Percentiles rank a stretch among this genome's conserved stretches.
phyloP scores from a whole-genome alignment of 2,113 vertebrate species.

The Sisor rabdophorus region DNA sequence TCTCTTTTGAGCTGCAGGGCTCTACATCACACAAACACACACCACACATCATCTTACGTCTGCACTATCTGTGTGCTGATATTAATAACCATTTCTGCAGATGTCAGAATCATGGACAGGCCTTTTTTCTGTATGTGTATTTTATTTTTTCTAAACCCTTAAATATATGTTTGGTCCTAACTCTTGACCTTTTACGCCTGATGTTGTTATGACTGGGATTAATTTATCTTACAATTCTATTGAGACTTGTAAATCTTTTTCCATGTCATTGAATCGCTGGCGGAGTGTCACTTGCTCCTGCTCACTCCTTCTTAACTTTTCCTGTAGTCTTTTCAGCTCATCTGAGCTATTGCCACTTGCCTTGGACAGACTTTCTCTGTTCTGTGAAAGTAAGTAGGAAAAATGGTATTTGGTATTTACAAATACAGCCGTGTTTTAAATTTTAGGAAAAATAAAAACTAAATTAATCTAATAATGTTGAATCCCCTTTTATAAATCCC shows the following conservation, averaged over 20 bases:
- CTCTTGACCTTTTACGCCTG: too few relatives aligned
- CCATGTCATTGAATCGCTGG: conserved; percentile 71
- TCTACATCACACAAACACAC: conserved; percentile 60
- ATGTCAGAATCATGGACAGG: background rate
- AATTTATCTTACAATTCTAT: conserved; percentile 79
- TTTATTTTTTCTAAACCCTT: background rate
- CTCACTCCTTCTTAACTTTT: conserved; percentile 66
- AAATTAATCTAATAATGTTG: too few relatives aligned
- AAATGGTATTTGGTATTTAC: background rate
- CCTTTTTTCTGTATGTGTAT: background rate
- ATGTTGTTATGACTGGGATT: background rate
- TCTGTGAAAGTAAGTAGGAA: conserved; percentile 62
- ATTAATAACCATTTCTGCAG: background rate
- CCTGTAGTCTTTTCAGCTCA: conserved; percentile 72
- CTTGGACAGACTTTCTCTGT: conserved; percentile 77
- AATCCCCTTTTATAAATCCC: too few relatives aligned
- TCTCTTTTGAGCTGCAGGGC: conserved; percentile 85
- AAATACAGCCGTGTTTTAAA: background rate
- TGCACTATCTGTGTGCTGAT: background rate
- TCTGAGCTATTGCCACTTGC: conserved; percentile 73
- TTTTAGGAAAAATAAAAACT: too few relatives aligned
- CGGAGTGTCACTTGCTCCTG: conserved; percentile 73
- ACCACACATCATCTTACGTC: conserved; percentile 1
- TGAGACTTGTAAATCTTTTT: conserved; percentile 77
- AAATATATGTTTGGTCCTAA: background rate